A percentile compares a stretch with the other conserved stretches of the same genome.
Evolutionary conservation across 2,797 vertebrate species (phyloP).

Genomic region (Vipera ursinii): DNA sequence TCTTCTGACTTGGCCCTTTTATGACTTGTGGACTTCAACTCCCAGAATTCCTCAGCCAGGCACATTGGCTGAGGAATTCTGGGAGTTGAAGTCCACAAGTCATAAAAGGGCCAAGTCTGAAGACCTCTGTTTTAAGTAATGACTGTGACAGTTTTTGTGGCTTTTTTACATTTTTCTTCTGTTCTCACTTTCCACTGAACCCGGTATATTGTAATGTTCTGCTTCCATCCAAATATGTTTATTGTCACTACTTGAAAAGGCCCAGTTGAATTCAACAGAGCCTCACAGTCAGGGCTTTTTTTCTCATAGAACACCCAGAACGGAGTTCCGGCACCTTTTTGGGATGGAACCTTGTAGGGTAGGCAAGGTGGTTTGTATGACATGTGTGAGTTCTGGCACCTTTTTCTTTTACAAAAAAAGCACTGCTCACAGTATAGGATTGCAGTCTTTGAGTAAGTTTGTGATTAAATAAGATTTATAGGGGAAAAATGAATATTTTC

Average conservation of each 20-base stretch:
- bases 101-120: too few relatives aligned
- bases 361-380: too few relatives aligned
- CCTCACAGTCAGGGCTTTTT: not conserved
- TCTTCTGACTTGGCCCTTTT: too few relatives aligned
- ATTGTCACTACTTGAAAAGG: not conserved
- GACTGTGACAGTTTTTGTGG: not conserved
- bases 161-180: not conserved
- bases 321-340: too few relatives aligned
- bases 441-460: not conserved
- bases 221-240: not conserved
- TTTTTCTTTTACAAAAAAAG: too few relatives aligned
- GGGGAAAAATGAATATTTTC: not conserved
- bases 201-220: slow-evolving; percentile 33
- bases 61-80: too few relatives aligned
- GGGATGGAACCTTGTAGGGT: too few relatives aligned
- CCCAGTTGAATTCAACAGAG: not conserved
- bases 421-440: not conserved
- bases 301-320: too few relatives aligned
- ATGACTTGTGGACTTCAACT: too few relatives aligned
- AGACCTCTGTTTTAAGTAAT: not conserved
- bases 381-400: too few relatives aligned
- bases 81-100: too few relatives aligned
- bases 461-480: not conserved
- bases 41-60: too few relatives aligned
- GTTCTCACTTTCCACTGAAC: not conserved